phyloP scores from a whole-genome alignment of 2,113 vertebrate genomes.

The Saccopteryx bilineata region DNA sequence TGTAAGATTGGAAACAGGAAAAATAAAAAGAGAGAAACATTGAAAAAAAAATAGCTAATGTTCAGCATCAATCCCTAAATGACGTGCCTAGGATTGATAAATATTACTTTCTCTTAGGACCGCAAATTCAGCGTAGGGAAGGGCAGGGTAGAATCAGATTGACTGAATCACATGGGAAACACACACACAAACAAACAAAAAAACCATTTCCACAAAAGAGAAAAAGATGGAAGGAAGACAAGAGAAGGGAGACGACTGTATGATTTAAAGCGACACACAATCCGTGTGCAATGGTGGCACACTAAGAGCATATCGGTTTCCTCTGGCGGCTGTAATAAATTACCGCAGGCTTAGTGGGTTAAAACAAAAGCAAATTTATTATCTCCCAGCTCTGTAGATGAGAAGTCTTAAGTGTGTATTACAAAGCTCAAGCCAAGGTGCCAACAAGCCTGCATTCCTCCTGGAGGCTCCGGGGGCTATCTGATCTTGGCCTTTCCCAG shows the following conservation, averaged over 20 bases:
- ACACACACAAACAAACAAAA: background rate
- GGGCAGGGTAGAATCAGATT: background rate
- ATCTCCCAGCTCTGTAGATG: background rate
- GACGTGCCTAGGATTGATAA: background rate
- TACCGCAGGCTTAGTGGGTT: background rate
- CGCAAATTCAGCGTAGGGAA: background rate
- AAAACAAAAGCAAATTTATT: background rate
- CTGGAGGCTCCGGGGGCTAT: background rate
- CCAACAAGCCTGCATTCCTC: background rate
- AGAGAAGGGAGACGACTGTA: background rate
- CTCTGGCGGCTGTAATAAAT: background rate
- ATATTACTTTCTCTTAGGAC: background rate
- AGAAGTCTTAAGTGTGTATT: background rate
- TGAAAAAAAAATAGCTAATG: background rate
- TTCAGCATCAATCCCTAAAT: background rate
- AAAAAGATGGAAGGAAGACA: background rate
- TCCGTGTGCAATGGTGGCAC: accelerated
- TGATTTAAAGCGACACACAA: background rate
- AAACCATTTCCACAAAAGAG: background rate
- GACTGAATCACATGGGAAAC: background rate
- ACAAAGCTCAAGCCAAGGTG: background rate
- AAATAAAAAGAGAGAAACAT: background rate
- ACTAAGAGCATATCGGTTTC: background rate
- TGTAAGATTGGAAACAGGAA: background rate
- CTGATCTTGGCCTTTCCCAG: background rate